Base-by-base conservation (phyloP, 1,140 invertebrate species). In the Aphidius gifuensis region DNA sequence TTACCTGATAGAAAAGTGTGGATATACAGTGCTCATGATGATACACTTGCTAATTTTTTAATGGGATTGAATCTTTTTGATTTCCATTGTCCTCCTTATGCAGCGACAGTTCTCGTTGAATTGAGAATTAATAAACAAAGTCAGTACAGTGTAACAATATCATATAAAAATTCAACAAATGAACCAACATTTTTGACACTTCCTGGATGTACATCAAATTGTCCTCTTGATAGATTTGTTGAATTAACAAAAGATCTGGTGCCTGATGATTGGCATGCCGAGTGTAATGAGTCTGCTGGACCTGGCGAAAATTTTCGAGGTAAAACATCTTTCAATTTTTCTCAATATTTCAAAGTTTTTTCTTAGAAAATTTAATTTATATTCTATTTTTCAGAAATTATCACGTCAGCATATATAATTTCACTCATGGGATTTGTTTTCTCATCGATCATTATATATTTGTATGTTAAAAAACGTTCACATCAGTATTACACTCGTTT, bases 21-120 rank as follows among this genome's bases (percentile, higher is more conserved):
- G 70, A 82, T 93, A 32, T 92, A 90, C 69, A 92, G 90, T 70
- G 89, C 83, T 39, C 93, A 96, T 75, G 94, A 96, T 75, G 87
- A 88, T 5, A 95, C 91, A 0, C 74, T 96, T 7, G 88, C 89
- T 0, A 90, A 88, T 68, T 68, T 95, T 40, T 80, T 96, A 5
- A 88, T 88, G 73, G 83, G 88, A 0, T 75, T 96, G 39, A 84
- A 86, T 11, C 67, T 94, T 5, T 96, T 88, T 73, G 85, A 94
- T 59, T 80, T 81, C 5, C 87, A 89, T 58, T 85, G 83, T 66
- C 92, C 93, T 4, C 85, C 85, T 1, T 95, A 92, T 69, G 80
- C 87, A 6, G 82, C 90, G 6, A 83, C 85, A 9, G 78, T 94
- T 40, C 73, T 94, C 38, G 74, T 93, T 40, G 93, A 95, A 78